Evolutionary conservation across 2,113 vertebrate genomes (phyloP), one percentile per base, ranked within the genome.

Genomic region (Daphoenositta chrysoptera): DNA sequence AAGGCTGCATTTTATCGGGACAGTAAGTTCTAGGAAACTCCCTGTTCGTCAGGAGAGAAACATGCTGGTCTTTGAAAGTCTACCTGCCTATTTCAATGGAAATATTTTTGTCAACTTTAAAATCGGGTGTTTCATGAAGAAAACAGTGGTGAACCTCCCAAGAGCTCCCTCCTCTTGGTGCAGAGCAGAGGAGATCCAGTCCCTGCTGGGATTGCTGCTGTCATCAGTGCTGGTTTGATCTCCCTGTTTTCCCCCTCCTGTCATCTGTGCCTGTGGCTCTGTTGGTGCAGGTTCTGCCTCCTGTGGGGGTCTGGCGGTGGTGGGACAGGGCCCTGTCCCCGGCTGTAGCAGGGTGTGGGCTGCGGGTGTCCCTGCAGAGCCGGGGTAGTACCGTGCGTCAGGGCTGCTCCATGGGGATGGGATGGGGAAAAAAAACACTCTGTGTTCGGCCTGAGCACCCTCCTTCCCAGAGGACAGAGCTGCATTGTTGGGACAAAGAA

Each of bases 401-500:
- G 5, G 37, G 37, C 54, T 5, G 2, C 58, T 65, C 42, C 3
- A 0, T 7, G 13, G 90, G 76, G 58, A 51, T 1, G 27, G 16
- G 15, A 48, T 7, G 5, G 16, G 70, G 72, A 96, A 92, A 93
- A 93, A 94, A 26, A 84, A 13, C 65, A 5, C 9, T 2, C 82
- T 91, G 83, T 96, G 61, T 80, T 88, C 9, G 2, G 73, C 57
- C 78, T 6, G 10, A 35, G 8, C 31, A 10, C 5, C 3, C 71
- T 80, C 30, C 4, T 45, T 83, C 68, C 61, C 19, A 5, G 66
- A 50, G 64, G 17, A 97, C 96, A 97, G 94, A 97, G 93, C 77
- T 77, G 86, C 95, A 96, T 97, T 97, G 96, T 97, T 96, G 71
- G 83, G 78, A 73, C 57, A 89, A 71, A 71, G 90, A 79, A 60